Evolutionary conservation across 2,113 vertebrate species (phyloP), one percentile per base, ranked within the genome.

Genomic region (Ranitomeya imitator): DNA sequence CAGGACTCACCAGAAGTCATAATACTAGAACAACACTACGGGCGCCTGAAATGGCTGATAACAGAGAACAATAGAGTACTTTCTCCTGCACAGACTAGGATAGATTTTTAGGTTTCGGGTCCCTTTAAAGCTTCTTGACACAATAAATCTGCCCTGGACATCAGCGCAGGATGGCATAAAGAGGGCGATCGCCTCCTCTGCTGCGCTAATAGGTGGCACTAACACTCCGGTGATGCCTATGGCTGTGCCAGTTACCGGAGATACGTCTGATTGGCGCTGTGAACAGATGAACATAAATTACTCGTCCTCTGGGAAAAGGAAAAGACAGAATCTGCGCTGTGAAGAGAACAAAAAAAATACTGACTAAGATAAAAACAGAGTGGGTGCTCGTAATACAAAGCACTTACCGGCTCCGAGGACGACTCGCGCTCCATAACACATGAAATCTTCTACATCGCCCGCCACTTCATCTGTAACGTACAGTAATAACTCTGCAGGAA

Each of bases 241-340:
- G 71, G 59, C 85, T 78, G 85, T n/a, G 23, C 52, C 45, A 19
- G 19, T 76, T 77, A 31, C 69, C 10, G 84, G 23, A 76, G 31
- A 26, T 11, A 23, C n/a, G 60, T 26, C 51, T 14, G 71, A 78
- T 23, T 79, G 60, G 26, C n/a, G 76, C 76, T 6, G n/a, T 11
- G 84, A 23, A 86, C 51, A 57, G 15, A 57, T 21, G 77, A 21
- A 80, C 85, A 21, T 55, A 69, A 69, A 80, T 86, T 86, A 86
- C 77, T 57, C 45, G 37, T 67, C 85, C 85, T 7, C 9, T 3
- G 85, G 74, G 85, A 86, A 51, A 37, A 19, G 10, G 15, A 15
- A 14, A 85, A 57, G 54, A 69, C 52, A 59, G 67, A 18, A 52
- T 59, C 51, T 21, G 83, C 83, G 60, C 83, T 59, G 31, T 10